Evolutionary conservation across 2,113 vertebrate genomes (phyloP).

Genomic region (Eclectus roratus): DNA sequence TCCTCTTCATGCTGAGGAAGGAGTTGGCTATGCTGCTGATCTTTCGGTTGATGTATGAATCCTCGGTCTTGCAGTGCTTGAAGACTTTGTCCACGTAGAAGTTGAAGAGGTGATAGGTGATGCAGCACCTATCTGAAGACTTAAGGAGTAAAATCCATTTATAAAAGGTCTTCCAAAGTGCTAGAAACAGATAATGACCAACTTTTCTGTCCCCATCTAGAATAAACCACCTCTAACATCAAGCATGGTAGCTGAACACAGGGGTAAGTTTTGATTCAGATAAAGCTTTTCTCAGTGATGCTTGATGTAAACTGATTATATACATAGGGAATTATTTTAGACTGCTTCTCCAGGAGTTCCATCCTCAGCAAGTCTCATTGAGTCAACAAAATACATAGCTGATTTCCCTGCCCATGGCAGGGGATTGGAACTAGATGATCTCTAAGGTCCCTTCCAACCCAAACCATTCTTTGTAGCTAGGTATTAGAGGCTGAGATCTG

Average conservation of each 20-base stretch:
- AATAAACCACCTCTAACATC: background rate
- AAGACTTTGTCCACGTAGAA: conserved; percentile 92
- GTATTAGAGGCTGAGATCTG: background rate
- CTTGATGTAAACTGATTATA: background rate
- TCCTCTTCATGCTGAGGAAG: conserved; percentile 70
- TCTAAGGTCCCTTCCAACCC: background rate
- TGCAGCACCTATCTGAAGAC: conserved; percentile 83
- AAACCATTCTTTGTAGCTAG: background rate
- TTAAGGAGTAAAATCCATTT: background rate
- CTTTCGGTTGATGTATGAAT: conserved; percentile 33
- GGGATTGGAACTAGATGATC: background rate
- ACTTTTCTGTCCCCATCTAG: background rate
- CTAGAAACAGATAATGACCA: fast-evolving
- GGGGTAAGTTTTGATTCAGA: background rate
- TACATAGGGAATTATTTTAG: background rate
- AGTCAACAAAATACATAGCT: background rate
- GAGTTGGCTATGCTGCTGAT: conserved; percentile 80
- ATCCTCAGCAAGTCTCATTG: background rate
- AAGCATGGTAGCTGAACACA: background rate
- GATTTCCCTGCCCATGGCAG: background rate
- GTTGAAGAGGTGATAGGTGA: conserved; percentile 78
- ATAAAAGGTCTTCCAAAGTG: background rate
- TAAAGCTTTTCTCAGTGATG: background rate
- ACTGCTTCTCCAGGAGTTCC: background rate
- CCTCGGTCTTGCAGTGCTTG: conserved; percentile 71